A percentile compares a stretch with the other conserved stretches of the same genome.
Evolutionary conservation across 2,888 invertebrate species (phyloP).

Genomic region (Zootermopsis nevadensis): DNA sequence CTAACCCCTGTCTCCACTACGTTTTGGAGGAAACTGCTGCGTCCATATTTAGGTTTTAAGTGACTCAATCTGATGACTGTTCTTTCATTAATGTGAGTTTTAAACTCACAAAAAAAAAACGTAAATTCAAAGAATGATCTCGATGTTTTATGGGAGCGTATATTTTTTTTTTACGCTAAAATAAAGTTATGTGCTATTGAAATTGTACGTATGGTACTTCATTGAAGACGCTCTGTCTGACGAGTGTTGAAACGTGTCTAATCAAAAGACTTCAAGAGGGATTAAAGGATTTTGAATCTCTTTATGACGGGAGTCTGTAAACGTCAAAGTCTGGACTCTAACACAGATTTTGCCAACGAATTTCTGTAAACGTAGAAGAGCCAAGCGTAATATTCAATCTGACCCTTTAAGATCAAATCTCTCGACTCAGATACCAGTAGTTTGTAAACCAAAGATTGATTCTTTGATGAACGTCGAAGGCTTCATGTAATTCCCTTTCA

Average conservation of each 20-base stretch:
- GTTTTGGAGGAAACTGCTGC: too few relatives aligned
- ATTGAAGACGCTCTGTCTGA: too few relatives aligned
- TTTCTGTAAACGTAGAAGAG: background rate
- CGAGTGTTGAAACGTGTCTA: background rate
- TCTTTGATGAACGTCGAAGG: conserved; percentile 6
- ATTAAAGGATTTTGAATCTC: background rate
- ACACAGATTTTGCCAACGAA: background rate
- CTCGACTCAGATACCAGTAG: conserved; percentile 8
- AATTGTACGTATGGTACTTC: too few relatives aligned
- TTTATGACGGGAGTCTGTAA: background rate
- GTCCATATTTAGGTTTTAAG: too few relatives aligned
- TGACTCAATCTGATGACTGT: too few relatives aligned
- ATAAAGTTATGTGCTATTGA: too few relatives aligned
- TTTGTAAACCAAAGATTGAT: conserved; percentile 35
- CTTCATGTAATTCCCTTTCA: background rate
- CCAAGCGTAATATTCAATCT: background rate
- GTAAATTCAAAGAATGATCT: too few relatives aligned
- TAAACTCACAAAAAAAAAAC: too few relatives aligned
- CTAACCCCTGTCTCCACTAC: too few relatives aligned
- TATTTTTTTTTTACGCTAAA: too few relatives aligned
- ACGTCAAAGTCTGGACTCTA: background rate
- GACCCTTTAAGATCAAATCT: conserved; percentile 3
- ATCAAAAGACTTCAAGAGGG: background rate
- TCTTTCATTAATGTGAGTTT: too few relatives aligned
- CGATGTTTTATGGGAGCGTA: too few relatives aligned